These are phyloP conservation scores for Drosophila takahashii DNA, from an alignment of 1,140 invertebrate species.

Conservation along the genomic window DNA sequence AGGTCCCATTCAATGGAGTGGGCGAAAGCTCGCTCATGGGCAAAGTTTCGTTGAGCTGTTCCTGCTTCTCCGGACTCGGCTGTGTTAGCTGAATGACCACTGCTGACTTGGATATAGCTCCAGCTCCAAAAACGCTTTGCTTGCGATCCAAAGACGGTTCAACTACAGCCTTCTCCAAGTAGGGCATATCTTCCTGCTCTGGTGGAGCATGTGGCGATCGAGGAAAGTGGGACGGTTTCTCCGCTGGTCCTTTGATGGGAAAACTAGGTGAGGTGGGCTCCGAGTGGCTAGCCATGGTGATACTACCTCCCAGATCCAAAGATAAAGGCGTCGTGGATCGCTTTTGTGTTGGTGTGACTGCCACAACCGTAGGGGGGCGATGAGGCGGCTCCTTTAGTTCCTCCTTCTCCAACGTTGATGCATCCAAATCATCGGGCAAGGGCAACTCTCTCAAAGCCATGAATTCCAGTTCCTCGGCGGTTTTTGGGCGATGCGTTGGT, in stretches of 20 bases:
- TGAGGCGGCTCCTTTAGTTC: not conserved
- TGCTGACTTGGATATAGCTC: slow-evolving; percentile 49
- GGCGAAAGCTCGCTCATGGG: slow-evolving; percentile 20
- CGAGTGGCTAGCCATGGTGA: slow-evolving; percentile 1
- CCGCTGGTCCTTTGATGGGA: slow-evolving; percentile 52
- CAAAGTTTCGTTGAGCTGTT: slow-evolving; percentile 20
- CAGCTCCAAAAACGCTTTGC: slow-evolving; percentile 14
- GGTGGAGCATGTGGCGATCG: slow-evolving; percentile 56
- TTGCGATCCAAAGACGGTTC: slow-evolving; percentile 30
- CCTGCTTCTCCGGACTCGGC: slow-evolving; percentile 41
- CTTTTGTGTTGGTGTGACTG: not conserved
- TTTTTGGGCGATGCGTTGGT: slow-evolving; percentile 62
- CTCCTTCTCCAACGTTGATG: too few species aligned
- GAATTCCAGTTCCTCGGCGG: slow-evolving; percentile 41
- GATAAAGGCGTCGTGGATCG: slow-evolving; percentile 7
- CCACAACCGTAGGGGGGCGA: not conserved
- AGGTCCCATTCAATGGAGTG: slow-evolving; percentile 39
- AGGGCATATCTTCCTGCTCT: slow-evolving; percentile 52
- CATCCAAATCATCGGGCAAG: slow-evolving; percentile 2
- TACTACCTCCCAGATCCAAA: slow-evolving; percentile 21
- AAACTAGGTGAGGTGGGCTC: slow-evolving; percentile 62
- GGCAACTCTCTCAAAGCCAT: slow-evolving; percentile 9
- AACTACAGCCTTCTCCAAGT: slow-evolving; percentile 54
- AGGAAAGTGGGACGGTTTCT: slow-evolving; percentile 56
- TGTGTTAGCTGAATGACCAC: slow-evolving; percentile 45